Evolutionary conservation across 2,888 invertebrate genomes (phyloP).

Genomic region (Synanthedon myopaeformis): DNA sequence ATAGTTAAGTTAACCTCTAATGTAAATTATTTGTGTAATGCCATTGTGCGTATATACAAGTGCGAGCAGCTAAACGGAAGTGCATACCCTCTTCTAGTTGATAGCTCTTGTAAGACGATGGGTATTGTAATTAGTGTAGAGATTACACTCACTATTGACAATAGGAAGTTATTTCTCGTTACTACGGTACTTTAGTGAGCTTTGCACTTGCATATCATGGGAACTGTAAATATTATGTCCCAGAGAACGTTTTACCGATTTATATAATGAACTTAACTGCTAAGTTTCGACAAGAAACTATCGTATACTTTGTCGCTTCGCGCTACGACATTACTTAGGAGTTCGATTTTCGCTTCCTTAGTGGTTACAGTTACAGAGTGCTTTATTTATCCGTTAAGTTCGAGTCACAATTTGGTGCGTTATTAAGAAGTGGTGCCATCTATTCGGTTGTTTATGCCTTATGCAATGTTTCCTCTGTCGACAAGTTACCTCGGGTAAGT

Average conservation of each 20-base stretch:
- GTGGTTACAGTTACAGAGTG: too few relatives aligned
- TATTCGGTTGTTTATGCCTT: constrained; percentile 57
- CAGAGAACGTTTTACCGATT: constrained; percentile 33
- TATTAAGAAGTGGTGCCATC: constrained; percentile 53
- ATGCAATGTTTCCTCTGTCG: constrained; percentile 40
- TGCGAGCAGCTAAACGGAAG: constrained; percentile 60
- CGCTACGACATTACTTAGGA: background rate
- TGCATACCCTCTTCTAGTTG: constrained; percentile 22
- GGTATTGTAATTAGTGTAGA: constrained; percentile 33
- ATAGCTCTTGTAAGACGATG: constrained; percentile 12
- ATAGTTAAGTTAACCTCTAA: constrained; percentile 55
- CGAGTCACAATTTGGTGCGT: constrained; percentile 36
- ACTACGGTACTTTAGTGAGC: constrained; percentile 64
- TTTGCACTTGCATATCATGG: constrained; percentile 71
- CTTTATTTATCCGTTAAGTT: too few relatives aligned
- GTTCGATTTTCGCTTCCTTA: too few relatives aligned
- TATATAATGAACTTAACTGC: constrained; percentile 11
- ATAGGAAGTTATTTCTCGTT: constrained; percentile 27
- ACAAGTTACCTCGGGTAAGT: constrained; percentile 35
- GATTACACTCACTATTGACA: constrained; percentile 38
- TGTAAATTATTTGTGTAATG: constrained; percentile 55
- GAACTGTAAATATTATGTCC: constrained; percentile 47
- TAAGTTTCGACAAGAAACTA: background rate
- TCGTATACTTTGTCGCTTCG: background rate
- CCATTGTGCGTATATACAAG: constrained; percentile 51